Evolutionary conservation across 2,113 vertebrate genomes (phyloP).

Genomic region (Indicator indicator): DNA sequence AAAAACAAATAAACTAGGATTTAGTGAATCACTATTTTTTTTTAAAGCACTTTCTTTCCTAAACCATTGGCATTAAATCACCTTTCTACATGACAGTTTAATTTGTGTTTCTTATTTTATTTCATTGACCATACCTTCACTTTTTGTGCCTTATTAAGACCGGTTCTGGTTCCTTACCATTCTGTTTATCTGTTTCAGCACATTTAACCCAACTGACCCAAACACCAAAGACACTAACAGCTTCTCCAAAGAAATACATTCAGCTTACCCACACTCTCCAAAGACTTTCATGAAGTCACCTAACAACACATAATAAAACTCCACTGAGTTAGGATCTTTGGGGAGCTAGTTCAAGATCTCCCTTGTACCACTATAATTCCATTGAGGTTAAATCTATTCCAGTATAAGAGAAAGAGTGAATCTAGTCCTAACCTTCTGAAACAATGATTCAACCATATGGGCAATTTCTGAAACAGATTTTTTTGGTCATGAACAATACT

Average conservation of each 20-base stretch:
- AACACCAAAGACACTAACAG: background rate
- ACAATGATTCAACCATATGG: background rate
- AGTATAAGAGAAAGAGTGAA: background rate
- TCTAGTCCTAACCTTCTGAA: background rate
- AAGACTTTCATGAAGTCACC: background rate
- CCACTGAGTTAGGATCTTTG: background rate
- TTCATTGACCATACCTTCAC: background rate
- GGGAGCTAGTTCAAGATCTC: background rate
- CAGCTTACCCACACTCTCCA: background rate
- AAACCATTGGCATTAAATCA: background rate
- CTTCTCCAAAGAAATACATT: background rate
- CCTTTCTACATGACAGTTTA: fast-evolving
- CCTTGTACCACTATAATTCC: background rate
- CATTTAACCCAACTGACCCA: background rate
- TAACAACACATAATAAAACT: background rate
- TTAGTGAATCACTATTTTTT: background rate
- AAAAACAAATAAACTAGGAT: background rate
- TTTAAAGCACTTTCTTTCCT: background rate
- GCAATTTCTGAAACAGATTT: background rate
- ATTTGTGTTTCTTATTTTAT: background rate
- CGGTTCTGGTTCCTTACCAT: background rate
- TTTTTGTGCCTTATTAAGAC: background rate
- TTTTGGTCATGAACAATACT: background rate
- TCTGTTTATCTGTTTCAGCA: background rate
- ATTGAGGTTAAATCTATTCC: background rate